A percentile compares a stretch with the other conserved stretches of the same genome.
Evolutionary conservation across 2,888 invertebrate species (phyloP).

Genomic region (Nesidiocoris tenuis): DNA sequence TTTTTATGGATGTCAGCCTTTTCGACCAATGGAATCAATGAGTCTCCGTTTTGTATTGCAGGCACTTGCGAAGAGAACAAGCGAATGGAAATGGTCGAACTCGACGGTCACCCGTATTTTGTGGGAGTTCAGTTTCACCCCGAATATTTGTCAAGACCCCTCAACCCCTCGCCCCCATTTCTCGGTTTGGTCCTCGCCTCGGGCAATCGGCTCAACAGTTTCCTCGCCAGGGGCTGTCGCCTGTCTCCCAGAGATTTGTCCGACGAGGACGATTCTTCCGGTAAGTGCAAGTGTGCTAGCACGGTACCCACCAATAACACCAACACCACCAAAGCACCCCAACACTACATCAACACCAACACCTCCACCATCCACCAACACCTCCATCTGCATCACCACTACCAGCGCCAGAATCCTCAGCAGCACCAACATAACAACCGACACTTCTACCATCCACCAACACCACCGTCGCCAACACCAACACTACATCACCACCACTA

Average conservation of each 20-base stretch:
- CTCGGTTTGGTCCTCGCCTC: constrained; percentile 90
- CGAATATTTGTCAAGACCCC: constrained; percentile 89
- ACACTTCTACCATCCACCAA: too few species aligned
- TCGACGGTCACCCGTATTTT: constrained; percentile 86
- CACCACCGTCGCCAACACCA: too few species aligned
- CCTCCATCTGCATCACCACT: too few species aligned
- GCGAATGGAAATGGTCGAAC: constrained; percentile 92
- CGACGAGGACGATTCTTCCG: constrained; percentile 69
- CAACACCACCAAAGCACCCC: too few species aligned
- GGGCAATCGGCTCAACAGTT: constrained; percentile 72
- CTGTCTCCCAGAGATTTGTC: constrained; percentile 72
- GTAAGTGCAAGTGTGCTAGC: background rate
- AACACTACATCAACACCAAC: too few species aligned
- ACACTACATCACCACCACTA: too few species aligned
- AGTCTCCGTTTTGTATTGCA: background rate
- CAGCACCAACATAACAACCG: too few species aligned
- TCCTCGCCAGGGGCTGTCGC: constrained; percentile 71
- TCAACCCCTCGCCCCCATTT: constrained; percentile 92
- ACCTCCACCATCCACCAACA: too few species aligned
- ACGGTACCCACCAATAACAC: too few species aligned
- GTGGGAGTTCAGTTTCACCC: constrained; percentile 97
- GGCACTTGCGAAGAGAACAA: constrained; percentile 71
- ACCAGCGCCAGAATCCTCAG: too few species aligned
- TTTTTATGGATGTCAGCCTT: background rate
- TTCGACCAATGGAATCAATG: background rate